Percentiles rank a stretch among this genome's conserved stretches.
These are phyloP conservation scores for Conomelus anceps DNA, from an alignment of 2,888 invertebrate species.

Conservation along the genomic window DNA sequence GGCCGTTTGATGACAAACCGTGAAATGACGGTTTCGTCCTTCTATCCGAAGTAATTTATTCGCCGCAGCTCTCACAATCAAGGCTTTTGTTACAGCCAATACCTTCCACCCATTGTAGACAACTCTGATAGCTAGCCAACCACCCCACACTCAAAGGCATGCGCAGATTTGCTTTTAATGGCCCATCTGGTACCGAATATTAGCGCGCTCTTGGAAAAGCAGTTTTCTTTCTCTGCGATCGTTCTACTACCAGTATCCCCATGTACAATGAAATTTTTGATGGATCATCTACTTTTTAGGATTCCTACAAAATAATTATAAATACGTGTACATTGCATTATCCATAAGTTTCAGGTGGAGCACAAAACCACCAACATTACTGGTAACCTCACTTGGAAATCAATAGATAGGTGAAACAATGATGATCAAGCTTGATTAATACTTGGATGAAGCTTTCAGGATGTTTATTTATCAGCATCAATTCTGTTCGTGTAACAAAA, in stretches of 20 bases:
- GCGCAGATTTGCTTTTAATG: background rate
- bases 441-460: background rate
- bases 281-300: too few relatives aligned
- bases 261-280: too few relatives aligned
- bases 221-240: too few relatives aligned
- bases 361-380: too few relatives aligned
- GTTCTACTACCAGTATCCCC: too few relatives aligned
- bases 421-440: background rate
- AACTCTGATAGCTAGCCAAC: background rate
- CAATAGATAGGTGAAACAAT: background rate
- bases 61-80: background rate
- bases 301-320: too few relatives aligned
- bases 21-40: background rate
- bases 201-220: background rate
- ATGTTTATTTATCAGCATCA: background rate
- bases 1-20: background rate
- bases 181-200: background rate
- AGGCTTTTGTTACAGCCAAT: background rate
- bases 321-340: too few relatives aligned
- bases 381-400: background rate
- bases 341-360: too few relatives aligned
- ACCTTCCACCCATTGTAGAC: too few relatives aligned
- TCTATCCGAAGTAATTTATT: background rate
- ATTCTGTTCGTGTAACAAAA: background rate
- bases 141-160: background rate